Evolutionary conservation across 1,140 invertebrate genomes (phyloP), one percentile per base, ranked within the genome.

Genomic region (Drosophila dunni): DNA sequence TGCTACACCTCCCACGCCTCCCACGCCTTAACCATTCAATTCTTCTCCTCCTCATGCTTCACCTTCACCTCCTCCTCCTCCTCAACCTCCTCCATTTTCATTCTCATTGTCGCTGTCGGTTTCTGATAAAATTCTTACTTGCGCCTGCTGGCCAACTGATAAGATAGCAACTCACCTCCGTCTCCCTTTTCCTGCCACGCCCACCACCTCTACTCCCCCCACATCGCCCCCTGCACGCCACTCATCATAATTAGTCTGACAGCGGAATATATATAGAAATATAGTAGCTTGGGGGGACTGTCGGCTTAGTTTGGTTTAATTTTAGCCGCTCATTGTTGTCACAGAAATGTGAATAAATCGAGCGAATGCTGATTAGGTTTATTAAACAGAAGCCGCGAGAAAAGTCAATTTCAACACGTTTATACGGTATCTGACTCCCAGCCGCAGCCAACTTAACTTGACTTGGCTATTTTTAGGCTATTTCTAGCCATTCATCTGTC

Each of bases 191-290:
- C 7, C 8, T 34, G 13, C 7, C 5, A 40, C 45, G 4, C 38
- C 4, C 38, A 42, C 38, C 24, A 11, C 7, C 13, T 15, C 45
- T 15, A 38, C 10, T 44, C 44, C 38, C 45, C 33, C n/a, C n/a
- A n/a, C n/a, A n/a, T n/a, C n/a, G n/a, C n/a, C n/a, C n/a, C 42
- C 57, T 20, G 0, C 38, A 0, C 38, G 10, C 38, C 24, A 11
- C 7, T 9, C 29, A 40, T 76, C 76, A 79, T 83, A 83, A 83
- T 83, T 83, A 79, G 80, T 83, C 71, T 64, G 80, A 72, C 80
- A 66, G 65, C 33, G 33, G 34, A 17, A 10, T 51, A 34, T 34
- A 72, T 65, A 45, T 29, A 54, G n/a, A 9, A 45, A 36, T 46
- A 36, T 46, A 46, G 10, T 50, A 36, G 33, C 56, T 42, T 65